Evolutionary conservation across 2,113 vertebrate genomes (phyloP), one percentile per base, ranked within the genome.

Genomic region (Circaetus gallicus): DNA sequence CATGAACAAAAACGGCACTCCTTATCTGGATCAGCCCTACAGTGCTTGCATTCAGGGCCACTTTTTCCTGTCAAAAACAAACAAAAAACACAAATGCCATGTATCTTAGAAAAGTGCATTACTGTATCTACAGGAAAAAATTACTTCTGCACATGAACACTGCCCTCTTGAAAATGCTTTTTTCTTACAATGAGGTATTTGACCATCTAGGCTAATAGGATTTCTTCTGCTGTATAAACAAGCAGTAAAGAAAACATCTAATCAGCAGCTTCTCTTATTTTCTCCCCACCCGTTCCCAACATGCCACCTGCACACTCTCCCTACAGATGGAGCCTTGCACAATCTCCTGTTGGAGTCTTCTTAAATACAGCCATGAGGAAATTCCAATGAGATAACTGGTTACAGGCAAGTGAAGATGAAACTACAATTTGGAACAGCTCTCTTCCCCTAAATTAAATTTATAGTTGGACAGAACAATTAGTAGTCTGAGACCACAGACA

Each of bases 31-130:
- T 99, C 99, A 78, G 99, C 99, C 95, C 99, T 99, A 98, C 99
- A 99, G 97, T 99, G 99, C 95, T 99, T 99, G 98, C 99, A 99
- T 98, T 99, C 99, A 9, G 99, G 99, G 61, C 99, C 99, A 96
- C 99, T 99, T 97, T 99, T 99, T 93, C 99, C 99, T 99, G 96
- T 69, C 96, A 97, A 90, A 92, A 82, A 96, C 85, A 97, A 96
- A 97, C 16, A 96, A 96, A 74, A n/a, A 97, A 78, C 40, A 74
- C 59, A 95, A 96, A 94, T 34, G 47, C 52, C 26, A 89, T 31
- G 32, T 73, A 52, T 89, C 83, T 95, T 81, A 94, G 69, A 81
- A 56, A 85, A 86, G 25, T 32, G 47, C n/a, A 74, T 66, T 67
- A 74, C 7, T 74, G 13, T 56, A 65, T 24, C 24, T 76, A 89